phyloP scores from a whole-genome alignment of 2,888 invertebrate genomes.

The Nebria salina region DNA sequence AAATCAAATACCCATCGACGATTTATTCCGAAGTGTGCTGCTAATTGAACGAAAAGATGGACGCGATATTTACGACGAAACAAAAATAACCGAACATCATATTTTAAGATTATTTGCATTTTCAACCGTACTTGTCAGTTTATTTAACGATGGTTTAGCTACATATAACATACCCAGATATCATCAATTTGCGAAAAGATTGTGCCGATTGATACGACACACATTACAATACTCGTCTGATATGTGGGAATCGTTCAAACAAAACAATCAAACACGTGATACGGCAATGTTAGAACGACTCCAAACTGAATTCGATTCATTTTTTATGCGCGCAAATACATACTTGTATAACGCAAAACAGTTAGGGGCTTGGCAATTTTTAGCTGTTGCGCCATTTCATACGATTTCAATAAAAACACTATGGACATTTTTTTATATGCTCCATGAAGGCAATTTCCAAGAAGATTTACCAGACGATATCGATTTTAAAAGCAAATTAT shows the following conservation, averaged over 20 bases:
- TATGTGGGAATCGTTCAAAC: slow-evolving; percentile 70
- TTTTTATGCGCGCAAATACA: slow-evolving; percentile 74
- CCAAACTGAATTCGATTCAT: slow-evolving; percentile 77
- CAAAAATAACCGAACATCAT: slow-evolving; percentile 68
- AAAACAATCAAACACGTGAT: slow-evolving; percentile 60
- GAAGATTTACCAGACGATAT: slow-evolving; percentile 46
- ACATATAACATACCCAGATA: slow-evolving; percentile 74
- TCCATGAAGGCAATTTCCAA: slow-evolving; percentile 66
- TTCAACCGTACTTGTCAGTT: slow-evolving; percentile 70
- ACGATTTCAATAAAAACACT: slow-evolving; percentile 67
- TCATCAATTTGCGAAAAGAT: slow-evolving; percentile 74
- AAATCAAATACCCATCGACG: slow-evolving; percentile 78
- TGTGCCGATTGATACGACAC: slow-evolving; percentile 75
- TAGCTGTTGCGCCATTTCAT: slow-evolving; percentile 77
- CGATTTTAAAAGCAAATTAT: slow-evolving; percentile 65
- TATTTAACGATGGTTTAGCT: slow-evolving; percentile 72
- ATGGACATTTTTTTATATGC: slow-evolving; percentile 74
- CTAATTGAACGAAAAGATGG: slow-evolving; percentile 60
- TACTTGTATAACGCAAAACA: slow-evolving; percentile 77
- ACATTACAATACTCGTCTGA: slow-evolving; percentile 79
- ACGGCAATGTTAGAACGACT: slow-evolving; percentile 67
- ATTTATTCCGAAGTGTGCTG: slow-evolving; percentile 69
- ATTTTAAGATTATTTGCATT: slow-evolving; percentile 76
- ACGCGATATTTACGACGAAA: slow-evolving; percentile 64
- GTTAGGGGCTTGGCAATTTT: slow-evolving; percentile 83